Evolutionary conservation across 2,797 vertebrate genomes (phyloP).

Genomic region (Cossypha heuglini): DNA sequence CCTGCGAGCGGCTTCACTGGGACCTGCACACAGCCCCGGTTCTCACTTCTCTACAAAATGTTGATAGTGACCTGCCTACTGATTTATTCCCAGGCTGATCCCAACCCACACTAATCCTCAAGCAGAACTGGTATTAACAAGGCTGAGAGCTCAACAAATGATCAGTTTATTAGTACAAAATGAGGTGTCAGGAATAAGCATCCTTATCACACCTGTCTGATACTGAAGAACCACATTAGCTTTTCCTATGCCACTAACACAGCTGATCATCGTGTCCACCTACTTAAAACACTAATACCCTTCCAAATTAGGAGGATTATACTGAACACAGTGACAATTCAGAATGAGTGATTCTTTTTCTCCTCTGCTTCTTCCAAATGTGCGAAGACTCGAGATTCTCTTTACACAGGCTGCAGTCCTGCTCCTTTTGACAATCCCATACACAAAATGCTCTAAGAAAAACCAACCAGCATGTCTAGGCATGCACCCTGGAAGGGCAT

Average conservation of each 20-base stretch:
- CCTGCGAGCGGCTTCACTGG: background rate
- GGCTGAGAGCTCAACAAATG: background rate
- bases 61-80: background rate
- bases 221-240: background rate
- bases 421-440: background rate
- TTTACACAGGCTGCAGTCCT: background rate
- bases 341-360: background rate
- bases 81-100: background rate
- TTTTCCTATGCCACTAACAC: background rate
- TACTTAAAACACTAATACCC: slow-evolving; percentile 11
- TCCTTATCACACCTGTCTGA: background rate
- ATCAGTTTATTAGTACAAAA: background rate
- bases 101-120: background rate
- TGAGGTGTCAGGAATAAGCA: background rate
- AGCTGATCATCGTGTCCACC: background rate
- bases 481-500: background rate
- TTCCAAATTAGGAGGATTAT: background rate
- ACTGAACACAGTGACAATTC: background rate
- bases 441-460: background rate
- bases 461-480: background rate
- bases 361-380: background rate
- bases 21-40: background rate
- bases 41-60: background rate
- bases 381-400: background rate
- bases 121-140: background rate